Evolutionary conservation across 2,113 vertebrate species (phyloP).

Genomic region (Triplophysa siluroides): DNA sequence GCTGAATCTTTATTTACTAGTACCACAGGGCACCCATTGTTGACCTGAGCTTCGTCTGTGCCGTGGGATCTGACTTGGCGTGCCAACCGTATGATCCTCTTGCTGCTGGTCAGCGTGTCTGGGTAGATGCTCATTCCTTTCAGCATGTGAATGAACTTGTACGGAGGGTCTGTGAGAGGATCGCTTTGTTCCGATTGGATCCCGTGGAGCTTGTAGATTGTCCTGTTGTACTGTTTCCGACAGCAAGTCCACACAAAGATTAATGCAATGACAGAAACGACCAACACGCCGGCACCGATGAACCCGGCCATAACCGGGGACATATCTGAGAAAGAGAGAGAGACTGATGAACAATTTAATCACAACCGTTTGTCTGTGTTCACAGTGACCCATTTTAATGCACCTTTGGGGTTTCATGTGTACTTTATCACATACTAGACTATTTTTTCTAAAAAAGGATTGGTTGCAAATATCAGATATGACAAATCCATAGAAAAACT

Average conservation of each 20-base stretch:
- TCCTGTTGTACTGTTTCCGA: slow-evolving; percentile 84
- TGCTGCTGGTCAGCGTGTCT: slow-evolving; percentile 90
- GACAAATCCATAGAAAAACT: background rate
- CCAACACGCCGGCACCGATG: slow-evolving; percentile 89
- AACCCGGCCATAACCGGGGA: slow-evolving; percentile 93
- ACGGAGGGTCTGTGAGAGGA: slow-evolving; percentile 77
- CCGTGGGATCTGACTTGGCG: slow-evolving; percentile 58
- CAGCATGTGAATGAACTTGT: slow-evolving; percentile 98
- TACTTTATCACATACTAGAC: too few relatives aligned
- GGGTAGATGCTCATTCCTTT: slow-evolving; percentile 98
- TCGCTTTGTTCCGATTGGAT: slow-evolving; percentile 69
- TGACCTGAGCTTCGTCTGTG: slow-evolving; percentile 27
- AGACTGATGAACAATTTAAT: background rate
- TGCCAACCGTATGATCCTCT: slow-evolving; percentile 78
- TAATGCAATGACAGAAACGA: slow-evolving; percentile 83
- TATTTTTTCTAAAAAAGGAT: background rate
- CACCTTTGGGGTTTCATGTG: background rate
- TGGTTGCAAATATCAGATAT: background rate
- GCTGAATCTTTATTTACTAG: slow-evolving; percentile 70
- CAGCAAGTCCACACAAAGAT: slow-evolving; percentile 95
- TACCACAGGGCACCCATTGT: slow-evolving; percentile 62
- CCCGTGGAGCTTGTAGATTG: slow-evolving; percentile 75
- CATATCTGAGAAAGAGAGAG: slow-evolving; percentile 77
- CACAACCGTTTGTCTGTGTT: background rate
- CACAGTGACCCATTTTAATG: background rate